Percentiles rank a stretch among this genome's conserved stretches.
phyloP scores from a whole-genome alignment of 2,797 vertebrate species.

The Pterois miles region DNA sequence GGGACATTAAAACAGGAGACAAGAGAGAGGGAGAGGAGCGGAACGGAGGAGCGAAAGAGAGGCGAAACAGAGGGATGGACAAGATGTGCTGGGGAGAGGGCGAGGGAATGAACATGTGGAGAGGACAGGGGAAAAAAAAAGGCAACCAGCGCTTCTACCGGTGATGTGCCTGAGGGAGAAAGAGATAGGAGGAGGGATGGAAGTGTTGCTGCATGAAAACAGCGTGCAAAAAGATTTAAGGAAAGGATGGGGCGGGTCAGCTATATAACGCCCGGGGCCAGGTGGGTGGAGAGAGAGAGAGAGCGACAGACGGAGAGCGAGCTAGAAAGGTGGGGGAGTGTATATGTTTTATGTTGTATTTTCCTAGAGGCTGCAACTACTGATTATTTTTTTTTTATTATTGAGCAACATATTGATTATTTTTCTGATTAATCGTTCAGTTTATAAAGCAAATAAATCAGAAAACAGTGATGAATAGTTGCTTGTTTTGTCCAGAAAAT shows the following conservation, averaged over 20 bases:
- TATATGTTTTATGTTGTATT: conserved; percentile 36
- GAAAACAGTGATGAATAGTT: neutral
- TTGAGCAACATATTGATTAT: neutral
- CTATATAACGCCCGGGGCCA: conserved; percentile 46
- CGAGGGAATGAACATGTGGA: conserved; percentile 31
- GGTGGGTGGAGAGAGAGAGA: conserved; percentile 48
- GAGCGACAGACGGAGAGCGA: conserved; percentile 27
- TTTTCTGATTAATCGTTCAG: neutral
- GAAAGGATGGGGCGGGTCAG: conserved; percentile 62
- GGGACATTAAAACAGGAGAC: conserved; percentile 65
- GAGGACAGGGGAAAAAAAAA: neutral
- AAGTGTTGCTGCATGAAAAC: conserved; percentile 65
- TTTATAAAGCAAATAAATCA: neutral
- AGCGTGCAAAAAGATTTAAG: conserved; percentile 65
- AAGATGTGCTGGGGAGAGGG: conserved; percentile 5
- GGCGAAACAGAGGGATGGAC: conserved; percentile 26
- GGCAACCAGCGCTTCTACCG: conserved; percentile 79
- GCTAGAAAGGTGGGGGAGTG: conserved; percentile 26
- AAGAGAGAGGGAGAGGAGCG: conserved; percentile 40
- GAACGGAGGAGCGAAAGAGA: conserved; percentile 46
- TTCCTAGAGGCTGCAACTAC: neutral
- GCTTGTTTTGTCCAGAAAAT: neutral
- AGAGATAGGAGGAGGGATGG: conserved; percentile 44
- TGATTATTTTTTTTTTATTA: neutral
- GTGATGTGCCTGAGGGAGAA: conserved; percentile 87